These are phyloP conservation scores for Phylloscopus trochiloides DNA, from an alignment of 2,113 vertebrate species.

Conservation along the genomic window DNA sequence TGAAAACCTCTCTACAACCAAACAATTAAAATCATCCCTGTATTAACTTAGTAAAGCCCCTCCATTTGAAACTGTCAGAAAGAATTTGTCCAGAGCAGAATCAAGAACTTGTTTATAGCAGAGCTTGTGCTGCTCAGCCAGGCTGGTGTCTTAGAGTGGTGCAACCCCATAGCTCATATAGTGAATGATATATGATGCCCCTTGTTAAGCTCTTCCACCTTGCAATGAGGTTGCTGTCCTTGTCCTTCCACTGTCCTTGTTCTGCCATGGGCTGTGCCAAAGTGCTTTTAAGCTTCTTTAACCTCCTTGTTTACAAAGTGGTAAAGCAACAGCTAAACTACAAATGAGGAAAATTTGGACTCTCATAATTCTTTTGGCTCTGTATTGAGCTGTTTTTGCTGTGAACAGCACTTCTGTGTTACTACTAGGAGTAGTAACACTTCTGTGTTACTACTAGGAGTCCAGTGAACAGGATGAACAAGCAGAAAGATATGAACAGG, in stretches of 20 bases:
- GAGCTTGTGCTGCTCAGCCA: background rate
- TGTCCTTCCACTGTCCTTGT: background rate
- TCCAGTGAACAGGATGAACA: background rate
- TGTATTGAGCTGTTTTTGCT: background rate
- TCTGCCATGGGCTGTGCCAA: background rate
- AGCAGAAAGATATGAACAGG: background rate
- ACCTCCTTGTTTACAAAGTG: background rate
- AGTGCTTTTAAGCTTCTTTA: background rate
- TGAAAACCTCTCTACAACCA: background rate
- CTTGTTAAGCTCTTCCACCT: background rate
- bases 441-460: no score
- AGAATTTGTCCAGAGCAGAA: background rate
- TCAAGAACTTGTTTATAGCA: background rate
- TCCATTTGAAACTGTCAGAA: background rate
- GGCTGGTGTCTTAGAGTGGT: no score
- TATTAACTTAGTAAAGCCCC: background rate
- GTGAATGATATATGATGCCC: rapidly evolving
- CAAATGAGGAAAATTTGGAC: background rate
- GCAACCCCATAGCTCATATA: background rate
- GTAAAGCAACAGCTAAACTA: background rate
- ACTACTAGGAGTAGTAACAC: no score
- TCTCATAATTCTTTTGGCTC: rapidly evolving
- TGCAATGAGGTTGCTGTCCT: rapidly evolving
- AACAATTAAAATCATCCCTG: background rate
- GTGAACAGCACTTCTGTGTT: background rate